phyloP scores from a whole-genome alignment of 2,797 vertebrate genomes.

The Sebastes hopkinsi region DNA sequence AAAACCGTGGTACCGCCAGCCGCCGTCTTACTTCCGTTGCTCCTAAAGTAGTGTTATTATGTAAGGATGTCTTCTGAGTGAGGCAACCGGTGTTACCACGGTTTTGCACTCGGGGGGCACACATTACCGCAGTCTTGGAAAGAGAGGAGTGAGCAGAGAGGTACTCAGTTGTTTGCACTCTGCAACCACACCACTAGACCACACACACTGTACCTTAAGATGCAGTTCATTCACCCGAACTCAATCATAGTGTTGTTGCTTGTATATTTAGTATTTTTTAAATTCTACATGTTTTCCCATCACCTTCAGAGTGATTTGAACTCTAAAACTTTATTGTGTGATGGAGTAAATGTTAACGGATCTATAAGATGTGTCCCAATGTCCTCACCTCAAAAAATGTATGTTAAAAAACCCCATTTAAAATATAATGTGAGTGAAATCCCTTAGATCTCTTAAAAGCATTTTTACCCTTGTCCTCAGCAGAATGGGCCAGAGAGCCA shows the following conservation, averaged over 20 bases:
- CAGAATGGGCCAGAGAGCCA: slow-evolving; percentile 34
- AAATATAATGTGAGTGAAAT: not conserved
- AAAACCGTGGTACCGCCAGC: not conserved
- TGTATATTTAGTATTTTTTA: not conserved
- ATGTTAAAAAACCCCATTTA: not conserved
- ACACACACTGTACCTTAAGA: not conserved
- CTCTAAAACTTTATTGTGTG: not conserved
- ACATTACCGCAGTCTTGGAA: no score
- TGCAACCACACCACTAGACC: not conserved
- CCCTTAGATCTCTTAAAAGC: slow-evolving; percentile 7
- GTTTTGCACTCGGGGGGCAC: no score
- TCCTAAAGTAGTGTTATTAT: not conserved
- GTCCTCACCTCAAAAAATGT: rapidly evolving
- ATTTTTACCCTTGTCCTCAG: slow-evolving; percentile 21
- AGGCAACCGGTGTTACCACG: no score
- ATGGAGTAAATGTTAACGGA: not conserved
- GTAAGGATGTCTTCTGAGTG: not conserved
- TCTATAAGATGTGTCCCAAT: not conserved
- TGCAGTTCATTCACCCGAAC: not conserved
- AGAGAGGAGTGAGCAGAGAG: not conserved
- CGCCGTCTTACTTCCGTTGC: no score
- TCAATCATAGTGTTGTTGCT: not conserved
- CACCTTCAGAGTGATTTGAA: not conserved
- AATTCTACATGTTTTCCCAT: not conserved
- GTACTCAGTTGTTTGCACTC: not conserved